Evolutionary conservation across 2,113 vertebrate species (phyloP), one percentile per base, ranked within the genome.

Genomic region (Colius striatus): DNA sequence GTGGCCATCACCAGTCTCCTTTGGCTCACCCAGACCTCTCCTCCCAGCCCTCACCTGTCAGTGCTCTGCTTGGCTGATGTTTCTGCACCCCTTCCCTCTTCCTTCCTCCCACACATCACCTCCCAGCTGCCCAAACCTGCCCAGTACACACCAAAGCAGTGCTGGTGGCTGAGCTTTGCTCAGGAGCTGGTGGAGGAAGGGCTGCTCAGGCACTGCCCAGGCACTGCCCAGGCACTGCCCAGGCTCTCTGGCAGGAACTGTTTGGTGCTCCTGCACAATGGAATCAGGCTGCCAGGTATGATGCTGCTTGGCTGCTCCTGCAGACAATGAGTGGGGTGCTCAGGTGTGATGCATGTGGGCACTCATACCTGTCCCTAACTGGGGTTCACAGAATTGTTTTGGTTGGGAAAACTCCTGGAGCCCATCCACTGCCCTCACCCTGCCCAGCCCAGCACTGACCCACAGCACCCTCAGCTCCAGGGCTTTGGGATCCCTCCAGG

Each of bases 151-250:
- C 38, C 38, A 41, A 12, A 41, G 38, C 38, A 41, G 9, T 41
- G 38, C 38, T 41, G 38, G 38, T 41, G 38, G 38, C 38, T 41
- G 38, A 41, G 38, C 9, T 41, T 41, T 41, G 38, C 38, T 41
- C 38, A 41, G 38, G 38, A 41, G 38, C 38, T 41, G 38, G 38
- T 41, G 38, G 38, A 41, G 38, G 38, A 41, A 41, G 38, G 38
- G 38, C 12, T 41, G 27, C 32, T 50, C 84, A 36, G 22, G 60
- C 0, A 5, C 23, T 2, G 1, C 38, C 1, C 3, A 5, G 73
- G 62, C 0, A 2, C 36, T 21, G 27, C 32, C 50, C 84, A 36
- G 22, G 60, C 0, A 5, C 23, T 2, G 1, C 38, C 1, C 3
- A 5, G 73, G 62, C 0, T 2, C 36, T 21, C 74, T 6, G 38